A percentile compares a stretch with the other conserved stretches of the same genome.
Conservation (phyloP, 2,113 vertebrate genomes). For the Thermophis baileyi region DNA sequence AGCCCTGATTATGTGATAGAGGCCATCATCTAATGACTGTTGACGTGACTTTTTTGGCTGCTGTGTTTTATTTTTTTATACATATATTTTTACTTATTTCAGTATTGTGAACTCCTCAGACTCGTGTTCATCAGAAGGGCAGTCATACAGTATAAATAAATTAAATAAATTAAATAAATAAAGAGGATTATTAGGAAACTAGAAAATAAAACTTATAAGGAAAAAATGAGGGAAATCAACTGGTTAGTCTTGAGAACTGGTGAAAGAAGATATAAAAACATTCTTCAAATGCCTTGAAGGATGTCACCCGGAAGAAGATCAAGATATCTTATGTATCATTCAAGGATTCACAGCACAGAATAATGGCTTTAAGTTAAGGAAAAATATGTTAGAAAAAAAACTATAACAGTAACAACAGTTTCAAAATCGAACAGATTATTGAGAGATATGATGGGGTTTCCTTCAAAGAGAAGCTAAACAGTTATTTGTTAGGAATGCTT, state of each 20-base stretch:
- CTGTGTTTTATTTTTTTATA: not conserved
- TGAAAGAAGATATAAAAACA: not conserved
- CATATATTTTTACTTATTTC: not conserved
- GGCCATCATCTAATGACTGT: not conserved
- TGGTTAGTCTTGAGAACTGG: not conserved
- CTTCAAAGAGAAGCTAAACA: not conserved
- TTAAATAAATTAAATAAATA: not conserved
- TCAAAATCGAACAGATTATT: not conserved
- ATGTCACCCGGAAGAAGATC: not conserved
- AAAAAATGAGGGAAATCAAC: not conserved
- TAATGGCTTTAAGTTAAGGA: not conserved
- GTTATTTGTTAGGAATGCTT: not conserved
- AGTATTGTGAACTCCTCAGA: not conserved
- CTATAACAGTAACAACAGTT: not conserved
- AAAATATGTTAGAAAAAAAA: not conserved
- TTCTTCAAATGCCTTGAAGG: not conserved
- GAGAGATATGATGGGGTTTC: not conserved
- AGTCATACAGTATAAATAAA: not conserved
- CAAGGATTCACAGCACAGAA: not conserved
- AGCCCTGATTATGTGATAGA: not conserved
- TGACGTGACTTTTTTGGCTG: not conserved
- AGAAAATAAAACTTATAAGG: not conserved
- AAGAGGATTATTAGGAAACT: not conserved
- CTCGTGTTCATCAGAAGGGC: not conserved
- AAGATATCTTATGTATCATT: not conserved